Percentiles rank a stretch among this genome's conserved stretches.
phyloP scores from a whole-genome alignment of 2,888 invertebrate species.

The Abrostola tripartita region DNA sequence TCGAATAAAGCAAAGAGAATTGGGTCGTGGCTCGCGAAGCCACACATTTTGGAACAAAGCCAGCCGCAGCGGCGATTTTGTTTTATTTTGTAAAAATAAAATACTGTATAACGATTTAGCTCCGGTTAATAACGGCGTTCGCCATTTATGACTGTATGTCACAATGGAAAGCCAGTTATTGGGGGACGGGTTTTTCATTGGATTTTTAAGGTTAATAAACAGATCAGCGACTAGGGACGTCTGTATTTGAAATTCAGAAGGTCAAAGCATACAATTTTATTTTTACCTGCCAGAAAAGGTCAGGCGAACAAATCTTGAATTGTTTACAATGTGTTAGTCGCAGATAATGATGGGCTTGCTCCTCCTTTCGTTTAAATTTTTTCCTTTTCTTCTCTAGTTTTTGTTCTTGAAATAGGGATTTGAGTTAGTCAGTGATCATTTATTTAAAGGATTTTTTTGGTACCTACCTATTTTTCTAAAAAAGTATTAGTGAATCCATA shows the following conservation, averaged over 20 bases:
- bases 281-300: conserved; percentile 39
- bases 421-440: too few species aligned
- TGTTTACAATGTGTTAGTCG: conserved; percentile 39
- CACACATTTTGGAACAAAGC: conserved; percentile 81
- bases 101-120: conserved; percentile 72
- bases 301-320: conserved; percentile 29
- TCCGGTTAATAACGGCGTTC: conserved; percentile 56
- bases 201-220: conserved; percentile 56
- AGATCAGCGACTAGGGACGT: conserved; percentile 47
- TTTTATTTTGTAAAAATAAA: conserved; percentile 80
- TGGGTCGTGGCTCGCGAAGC: conserved; percentile 77
- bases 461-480: too few species aligned
- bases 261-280: conserved; percentile 32
- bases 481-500: too few species aligned
- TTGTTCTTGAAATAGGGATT: too few species aligned
- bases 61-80: conserved; percentile 76
- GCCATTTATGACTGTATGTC: conserved; percentile 56
- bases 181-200: conserved; percentile 52
- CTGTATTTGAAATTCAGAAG: conserved; percentile 39
- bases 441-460: too few species aligned
- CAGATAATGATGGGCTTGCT: conserved; percentile 19
- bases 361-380: conserved; percentile 10
- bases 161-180: conserved; percentile 56
- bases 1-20: conserved; percentile 81
- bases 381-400: not conserved